Percentiles rank a stretch among this genome's conserved stretches.
phyloP scores from a whole-genome alignment of 2,113 vertebrate genomes.

The Brevimyrus niger region DNA sequence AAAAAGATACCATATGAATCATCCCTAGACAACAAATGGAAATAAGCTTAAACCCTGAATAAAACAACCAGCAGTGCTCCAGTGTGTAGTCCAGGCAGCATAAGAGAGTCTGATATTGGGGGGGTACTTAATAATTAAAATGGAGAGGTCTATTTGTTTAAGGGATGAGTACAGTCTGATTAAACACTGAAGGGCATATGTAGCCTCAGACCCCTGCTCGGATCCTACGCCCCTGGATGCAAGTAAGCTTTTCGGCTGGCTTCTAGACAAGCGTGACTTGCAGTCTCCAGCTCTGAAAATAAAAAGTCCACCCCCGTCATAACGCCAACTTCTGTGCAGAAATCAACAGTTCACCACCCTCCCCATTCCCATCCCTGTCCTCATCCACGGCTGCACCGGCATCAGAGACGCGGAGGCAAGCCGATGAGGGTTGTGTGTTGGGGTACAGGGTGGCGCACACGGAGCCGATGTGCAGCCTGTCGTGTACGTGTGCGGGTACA shows the following conservation, averaged over 20 bases:
- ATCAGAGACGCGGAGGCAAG: neutral
- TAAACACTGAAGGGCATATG: neutral
- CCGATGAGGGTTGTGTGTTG: neutral
- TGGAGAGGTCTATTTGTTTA: neutral
- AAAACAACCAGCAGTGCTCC: neutral
- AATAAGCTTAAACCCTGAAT: neutral
- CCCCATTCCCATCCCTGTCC: neutral
- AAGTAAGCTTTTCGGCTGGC: neutral
- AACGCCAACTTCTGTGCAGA: neutral
- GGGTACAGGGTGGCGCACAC: neutral
- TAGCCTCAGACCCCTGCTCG: neutral
- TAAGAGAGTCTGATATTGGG: neutral
- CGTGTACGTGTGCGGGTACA: neutral
- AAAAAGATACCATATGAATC: neutral
- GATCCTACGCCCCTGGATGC: neutral
- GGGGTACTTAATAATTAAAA: neutral
- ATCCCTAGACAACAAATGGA: neutral
- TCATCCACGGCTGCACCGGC: neutral
- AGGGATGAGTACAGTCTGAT: neutral
- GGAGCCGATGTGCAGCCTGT: neutral
- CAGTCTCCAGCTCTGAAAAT: neutral
- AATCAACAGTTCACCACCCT: neutral
- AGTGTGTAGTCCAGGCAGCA: neutral
- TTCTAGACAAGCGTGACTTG: neutral
- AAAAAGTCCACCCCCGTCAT: conserved; percentile 5